phyloP scores from a whole-genome alignment of 2,113 vertebrate genomes.

The Bostrychus sinensis region DNA sequence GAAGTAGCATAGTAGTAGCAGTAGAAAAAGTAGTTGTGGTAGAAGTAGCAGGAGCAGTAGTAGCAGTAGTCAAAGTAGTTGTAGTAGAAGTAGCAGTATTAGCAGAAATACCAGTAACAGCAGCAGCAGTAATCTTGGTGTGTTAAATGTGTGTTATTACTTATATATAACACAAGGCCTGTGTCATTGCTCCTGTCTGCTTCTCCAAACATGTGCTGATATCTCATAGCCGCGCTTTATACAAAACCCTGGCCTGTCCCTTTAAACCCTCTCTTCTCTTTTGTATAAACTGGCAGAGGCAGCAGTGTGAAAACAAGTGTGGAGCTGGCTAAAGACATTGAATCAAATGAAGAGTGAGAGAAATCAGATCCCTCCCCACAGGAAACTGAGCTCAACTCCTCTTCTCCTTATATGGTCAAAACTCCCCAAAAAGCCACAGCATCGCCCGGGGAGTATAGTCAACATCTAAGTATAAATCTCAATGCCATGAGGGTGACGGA shows the following conservation, averaged over 20 bases:
- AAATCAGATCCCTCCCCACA: constrained; percentile 79
- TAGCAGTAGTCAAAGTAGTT: too few species aligned
- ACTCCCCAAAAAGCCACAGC: constrained; percentile 76
- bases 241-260: not conserved
- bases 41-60: too few species aligned
- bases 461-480: constrained; percentile 75
- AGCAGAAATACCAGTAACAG: too few species aligned
- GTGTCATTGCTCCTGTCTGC: too few species aligned
- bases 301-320: not conserved
- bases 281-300: not conserved
- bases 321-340: constrained; percentile 21
- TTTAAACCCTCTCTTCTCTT: not conserved
- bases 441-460: constrained; percentile 72
- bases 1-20: too few species aligned
- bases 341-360: constrained; percentile 60
- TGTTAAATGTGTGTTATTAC: too few species aligned
- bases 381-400: constrained; percentile 74
- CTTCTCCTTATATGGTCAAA: constrained; percentile 83
- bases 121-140: too few species aligned
- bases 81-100: too few species aligned
- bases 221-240: too few species aligned
- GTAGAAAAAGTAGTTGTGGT: too few species aligned
- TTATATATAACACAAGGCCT: too few species aligned
- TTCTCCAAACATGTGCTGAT: too few species aligned
- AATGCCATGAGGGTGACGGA: constrained; percentile 61